These are phyloP conservation scores for Sula dactylatra DNA, from an alignment of 2,113 vertebrate genomes.

Conservation along the genomic window DNA sequence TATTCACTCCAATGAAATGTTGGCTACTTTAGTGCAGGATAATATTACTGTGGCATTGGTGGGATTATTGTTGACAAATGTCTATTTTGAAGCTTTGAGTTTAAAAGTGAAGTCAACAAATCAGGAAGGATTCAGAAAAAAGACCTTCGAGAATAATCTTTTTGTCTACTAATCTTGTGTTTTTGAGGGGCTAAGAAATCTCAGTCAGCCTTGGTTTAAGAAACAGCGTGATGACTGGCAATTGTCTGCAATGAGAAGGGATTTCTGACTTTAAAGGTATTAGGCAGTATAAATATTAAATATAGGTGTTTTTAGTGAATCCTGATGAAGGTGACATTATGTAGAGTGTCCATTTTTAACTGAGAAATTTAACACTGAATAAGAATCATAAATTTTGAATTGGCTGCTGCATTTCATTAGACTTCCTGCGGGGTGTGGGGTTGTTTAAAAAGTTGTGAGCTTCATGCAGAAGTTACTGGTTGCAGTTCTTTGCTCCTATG, in stretches of 20 bases:
- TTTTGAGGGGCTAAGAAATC: not conserved
- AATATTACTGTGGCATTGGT: not conserved
- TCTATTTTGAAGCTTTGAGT: not conserved
- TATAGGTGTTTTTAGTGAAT: rapidly evolving
- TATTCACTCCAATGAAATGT: not conserved
- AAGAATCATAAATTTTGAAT: not conserved
- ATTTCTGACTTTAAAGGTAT: not conserved
- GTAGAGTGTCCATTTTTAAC: not conserved
- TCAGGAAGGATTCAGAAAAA: not conserved
- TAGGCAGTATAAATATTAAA: not conserved
- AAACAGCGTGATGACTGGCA: not conserved
- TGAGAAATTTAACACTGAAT: not conserved
- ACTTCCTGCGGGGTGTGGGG: not conserved
- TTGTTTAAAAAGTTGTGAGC: not conserved
- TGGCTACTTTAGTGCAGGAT: rapidly evolving
- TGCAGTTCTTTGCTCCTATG: not conserved
- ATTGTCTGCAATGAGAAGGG: not conserved
- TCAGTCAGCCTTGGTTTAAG: not conserved
- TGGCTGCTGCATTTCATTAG: not conserved
- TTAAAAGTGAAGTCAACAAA: rapidly evolving
- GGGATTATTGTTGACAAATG: not conserved
- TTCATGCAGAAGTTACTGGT: not conserved
- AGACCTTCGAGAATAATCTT: not conserved
- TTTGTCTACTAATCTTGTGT: not conserved
- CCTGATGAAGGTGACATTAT: not conserved